Evolutionary conservation across 2,797 vertebrate species (phyloP).

Genomic region (Lagodon rhomboides): DNA sequence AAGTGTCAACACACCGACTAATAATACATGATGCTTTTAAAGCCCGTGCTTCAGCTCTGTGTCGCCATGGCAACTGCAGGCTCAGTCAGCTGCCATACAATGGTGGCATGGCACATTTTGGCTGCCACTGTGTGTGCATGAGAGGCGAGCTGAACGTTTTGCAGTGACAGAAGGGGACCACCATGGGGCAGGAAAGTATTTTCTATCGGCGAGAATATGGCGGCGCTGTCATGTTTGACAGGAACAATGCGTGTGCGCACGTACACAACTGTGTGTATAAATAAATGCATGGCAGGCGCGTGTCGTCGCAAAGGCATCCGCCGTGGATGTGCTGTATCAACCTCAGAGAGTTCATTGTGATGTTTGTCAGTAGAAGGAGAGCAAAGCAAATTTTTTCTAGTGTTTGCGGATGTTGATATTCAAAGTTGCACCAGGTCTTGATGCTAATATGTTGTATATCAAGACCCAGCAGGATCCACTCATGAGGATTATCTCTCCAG

Average conservation of each 20-base stretch:
- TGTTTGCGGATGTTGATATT: constrained; percentile 11
- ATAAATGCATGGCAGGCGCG: constrained; percentile 18
- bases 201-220: constrained; percentile 25
- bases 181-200: constrained; percentile 78
- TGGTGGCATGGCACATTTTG: constrained; percentile 71
- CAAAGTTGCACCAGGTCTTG: constrained; percentile 39
- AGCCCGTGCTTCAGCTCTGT: constrained; percentile 65
- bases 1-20: constrained; percentile 74
- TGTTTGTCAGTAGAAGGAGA: not conserved
- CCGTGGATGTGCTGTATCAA: constrained; percentile 15
- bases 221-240: constrained; percentile 28
- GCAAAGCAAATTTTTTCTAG: not conserved
- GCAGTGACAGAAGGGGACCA: constrained; percentile 71
- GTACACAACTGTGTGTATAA: constrained; percentile 5
- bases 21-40: constrained; percentile 75
- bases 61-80: constrained; percentile 86
- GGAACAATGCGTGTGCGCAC: constrained; percentile 36
- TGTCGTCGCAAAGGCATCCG: not conserved
- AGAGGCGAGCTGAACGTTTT: constrained; percentile 15
- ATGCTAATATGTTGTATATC: constrained; percentile 35
- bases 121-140: constrained; percentile 35
- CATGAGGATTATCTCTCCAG: constrained; percentile 48
- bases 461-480: constrained; percentile 41
- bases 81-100: constrained; percentile 70
- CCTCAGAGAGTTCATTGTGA: not conserved